Evolutionary conservation across 2,113 vertebrate genomes (phyloP).

Genomic region (Tyto alba): DNA sequence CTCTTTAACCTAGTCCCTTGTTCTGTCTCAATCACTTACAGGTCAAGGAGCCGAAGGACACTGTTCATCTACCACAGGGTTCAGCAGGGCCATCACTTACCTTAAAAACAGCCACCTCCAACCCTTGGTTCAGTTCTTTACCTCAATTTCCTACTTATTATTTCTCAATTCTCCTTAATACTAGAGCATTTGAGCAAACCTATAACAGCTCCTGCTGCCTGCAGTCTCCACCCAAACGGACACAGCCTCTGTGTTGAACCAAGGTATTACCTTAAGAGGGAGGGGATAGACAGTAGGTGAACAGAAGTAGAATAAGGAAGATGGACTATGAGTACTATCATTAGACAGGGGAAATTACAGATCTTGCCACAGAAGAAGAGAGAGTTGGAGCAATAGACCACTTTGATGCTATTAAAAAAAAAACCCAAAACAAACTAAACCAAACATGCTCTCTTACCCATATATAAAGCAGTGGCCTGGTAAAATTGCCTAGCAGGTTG

Average conservation of each 20-base stretch:
- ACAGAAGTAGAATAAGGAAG: neutral
- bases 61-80: neutral
- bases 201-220: neutral
- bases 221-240: neutral
- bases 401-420: neutral
- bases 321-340: rapidly evolving
- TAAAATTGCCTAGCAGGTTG: rapidly evolving
- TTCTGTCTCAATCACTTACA: neutral
- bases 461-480: rapidly evolving
- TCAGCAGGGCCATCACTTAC: neutral
- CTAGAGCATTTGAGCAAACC: neutral
- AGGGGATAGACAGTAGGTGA: rapidly evolving
- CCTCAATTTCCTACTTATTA: neutral
- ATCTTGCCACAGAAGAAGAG: neutral
- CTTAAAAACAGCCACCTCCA: neutral
- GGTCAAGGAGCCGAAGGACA: neutral
- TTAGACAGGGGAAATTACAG: neutral
- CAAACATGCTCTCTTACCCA: neutral
- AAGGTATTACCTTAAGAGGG: rapidly evolving
- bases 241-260: neutral
- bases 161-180: neutral
- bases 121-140: neutral
- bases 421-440: neutral
- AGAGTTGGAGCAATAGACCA: neutral
- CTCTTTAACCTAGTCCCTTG: neutral